Conservation (phyloP, 2,113 vertebrate genomes). For the Anas platyrhynchos region DNA sequence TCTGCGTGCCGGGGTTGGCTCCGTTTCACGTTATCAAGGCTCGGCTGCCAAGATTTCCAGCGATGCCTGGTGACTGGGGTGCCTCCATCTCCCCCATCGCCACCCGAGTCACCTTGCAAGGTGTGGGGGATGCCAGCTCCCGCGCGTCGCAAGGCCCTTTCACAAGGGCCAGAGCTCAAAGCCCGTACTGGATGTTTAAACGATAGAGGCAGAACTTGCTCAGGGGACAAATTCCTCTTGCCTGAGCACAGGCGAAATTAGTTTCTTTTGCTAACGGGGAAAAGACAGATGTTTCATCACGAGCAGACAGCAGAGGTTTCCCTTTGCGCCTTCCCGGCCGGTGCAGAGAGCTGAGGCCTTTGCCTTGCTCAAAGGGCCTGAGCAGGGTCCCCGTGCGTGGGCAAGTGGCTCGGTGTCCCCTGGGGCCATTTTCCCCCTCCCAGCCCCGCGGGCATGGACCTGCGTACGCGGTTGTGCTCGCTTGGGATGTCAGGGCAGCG, state of each 20-base stretch:
- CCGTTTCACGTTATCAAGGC: conserved; percentile 24
- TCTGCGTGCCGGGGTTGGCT: background rate
- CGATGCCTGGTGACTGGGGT: background rate
- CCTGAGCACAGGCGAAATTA: background rate
- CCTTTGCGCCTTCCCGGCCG: background rate
- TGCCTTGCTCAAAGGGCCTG: background rate
- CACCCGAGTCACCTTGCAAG: background rate
- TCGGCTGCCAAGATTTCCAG: conserved; percentile 30
- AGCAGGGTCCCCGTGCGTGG: accelerated
- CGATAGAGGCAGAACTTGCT: conserved; percentile 15
- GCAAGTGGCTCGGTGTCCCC: accelerated
- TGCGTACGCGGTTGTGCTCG: background rate
- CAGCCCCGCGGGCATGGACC: too few relatives aligned
- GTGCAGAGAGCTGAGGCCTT: background rate
- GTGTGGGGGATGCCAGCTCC: background rate
- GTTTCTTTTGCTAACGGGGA: background rate
- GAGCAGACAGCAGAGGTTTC: background rate
- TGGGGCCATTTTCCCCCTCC: background rate
- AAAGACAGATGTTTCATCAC: conserved; percentile 6
- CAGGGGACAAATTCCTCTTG: conserved; percentile 31
- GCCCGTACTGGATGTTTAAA: background rate
- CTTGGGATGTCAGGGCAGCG: background rate
- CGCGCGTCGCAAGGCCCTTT: background rate
- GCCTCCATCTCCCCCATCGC: background rate
- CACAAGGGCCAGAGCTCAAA: background rate